Conservation (phyloP, 2,797 vertebrate species). For the Onychomys leucogaster region DNA sequence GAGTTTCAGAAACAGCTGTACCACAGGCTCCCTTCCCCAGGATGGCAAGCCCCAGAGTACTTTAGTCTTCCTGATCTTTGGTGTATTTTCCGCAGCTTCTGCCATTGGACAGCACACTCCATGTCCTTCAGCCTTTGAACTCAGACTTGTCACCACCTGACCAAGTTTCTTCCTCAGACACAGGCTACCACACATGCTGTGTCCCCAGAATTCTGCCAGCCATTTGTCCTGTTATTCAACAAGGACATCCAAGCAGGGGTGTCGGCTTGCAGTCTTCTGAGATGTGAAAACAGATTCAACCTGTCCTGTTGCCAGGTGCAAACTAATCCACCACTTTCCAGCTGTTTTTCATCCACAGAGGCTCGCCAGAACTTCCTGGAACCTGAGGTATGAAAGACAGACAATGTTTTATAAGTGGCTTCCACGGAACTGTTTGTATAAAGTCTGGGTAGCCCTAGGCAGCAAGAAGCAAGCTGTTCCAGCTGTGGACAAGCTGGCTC, state of each 20-base stretch:
- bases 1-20: neutral
- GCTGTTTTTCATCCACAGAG: neutral
- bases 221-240: accelerated
- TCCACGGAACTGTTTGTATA: neutral
- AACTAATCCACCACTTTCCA: neutral
- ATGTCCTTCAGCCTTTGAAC: neutral
- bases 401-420: neutral
- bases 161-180: neutral
- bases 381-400: neutral
- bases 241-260: neutral
- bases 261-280: neutral
- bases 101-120: neutral
- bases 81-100: neutral
- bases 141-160: neutral
- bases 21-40: neutral
- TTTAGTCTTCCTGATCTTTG: neutral
- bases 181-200: accelerated
- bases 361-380: neutral
- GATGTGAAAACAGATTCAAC: neutral
- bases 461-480: neutral
- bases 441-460: neutral
- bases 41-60: neutral
- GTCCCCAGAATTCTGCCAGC: neutral
- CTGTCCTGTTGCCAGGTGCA: neutral
- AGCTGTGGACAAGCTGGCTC: neutral